Conservation (phyloP, 1,140 invertebrate genomes). For the Cotesia vestalis region DNA sequence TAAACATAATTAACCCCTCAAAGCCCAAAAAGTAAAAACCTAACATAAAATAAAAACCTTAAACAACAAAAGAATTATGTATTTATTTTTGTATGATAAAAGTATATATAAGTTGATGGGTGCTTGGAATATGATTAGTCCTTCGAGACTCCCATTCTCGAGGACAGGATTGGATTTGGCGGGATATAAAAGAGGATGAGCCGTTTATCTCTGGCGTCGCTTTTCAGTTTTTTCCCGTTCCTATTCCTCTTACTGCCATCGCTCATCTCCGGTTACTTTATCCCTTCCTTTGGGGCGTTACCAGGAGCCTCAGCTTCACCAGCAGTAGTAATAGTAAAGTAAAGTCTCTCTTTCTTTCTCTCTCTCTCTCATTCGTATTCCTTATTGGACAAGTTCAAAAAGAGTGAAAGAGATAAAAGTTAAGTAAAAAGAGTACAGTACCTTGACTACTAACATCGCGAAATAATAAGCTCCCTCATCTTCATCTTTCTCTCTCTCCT, state of each 20-base stretch:
- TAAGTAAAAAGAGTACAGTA: neutral
- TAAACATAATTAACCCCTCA: no score
- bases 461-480: slow-evolving; percentile 32
- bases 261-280: slow-evolving; percentile 51
- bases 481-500: slow-evolving; percentile 16
- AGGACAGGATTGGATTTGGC: slow-evolving; percentile 44
- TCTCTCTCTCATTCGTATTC: neutral
- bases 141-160: slow-evolving; percentile 52
- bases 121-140: slow-evolving; percentile 59
- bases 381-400: no score
- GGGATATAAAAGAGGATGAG: slow-evolving; percentile 58
- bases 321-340: neutral
- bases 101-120: slow-evolving; percentile 5
- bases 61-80: no score
- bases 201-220: slow-evolving; percentile 65
- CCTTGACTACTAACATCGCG: slow-evolving; percentile 6
- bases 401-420: no score
- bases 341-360: slow-evolving; percentile 40
- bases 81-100: no score
- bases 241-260: slow-evolving; percentile 37
- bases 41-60: no score
- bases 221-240: slow-evolving; percentile 59
- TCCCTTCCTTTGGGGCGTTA: slow-evolving; percentile 53
- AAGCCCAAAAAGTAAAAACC: no score
- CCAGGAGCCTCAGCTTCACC: slow-evolving; percentile 32